Evolutionary conservation across 2,797 vertebrate genomes (phyloP).

Genomic region (Sebastes taczanowskii): DNA sequence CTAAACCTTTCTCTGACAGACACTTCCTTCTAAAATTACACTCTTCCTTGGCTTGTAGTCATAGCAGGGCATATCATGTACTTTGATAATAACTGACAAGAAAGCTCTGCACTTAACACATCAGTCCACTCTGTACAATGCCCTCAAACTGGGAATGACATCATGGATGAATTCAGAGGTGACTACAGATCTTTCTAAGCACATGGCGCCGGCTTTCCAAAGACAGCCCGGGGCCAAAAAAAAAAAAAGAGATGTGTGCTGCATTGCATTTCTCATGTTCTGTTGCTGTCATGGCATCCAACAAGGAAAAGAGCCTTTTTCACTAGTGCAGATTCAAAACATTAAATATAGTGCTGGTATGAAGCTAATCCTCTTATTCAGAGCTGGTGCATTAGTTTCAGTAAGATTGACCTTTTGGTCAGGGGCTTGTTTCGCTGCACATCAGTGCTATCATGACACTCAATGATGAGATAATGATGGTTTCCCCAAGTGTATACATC

Average conservation of each 20-base stretch:
- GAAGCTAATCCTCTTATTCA: background rate
- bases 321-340: background rate
- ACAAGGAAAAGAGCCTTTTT: background rate
- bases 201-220: background rate
- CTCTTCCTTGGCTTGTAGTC: slow-evolving; percentile 17
- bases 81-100: slow-evolving; percentile 4
- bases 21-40: slow-evolving; percentile 34
- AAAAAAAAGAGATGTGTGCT: background rate
- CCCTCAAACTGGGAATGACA: slow-evolving; percentile 35
- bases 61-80: slow-evolving; percentile 1
- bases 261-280: background rate
- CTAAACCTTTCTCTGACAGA: slow-evolving; percentile 33
- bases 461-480: background rate
- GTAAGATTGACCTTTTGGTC: background rate
- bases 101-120: slow-evolving; percentile 1
- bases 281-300: background rate
- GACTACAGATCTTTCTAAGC: slow-evolving; percentile 1
- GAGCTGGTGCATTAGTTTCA: background rate
- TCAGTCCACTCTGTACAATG: background rate
- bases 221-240: slow-evolving; percentile 14
- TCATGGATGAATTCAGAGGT: slow-evolving; percentile 29
- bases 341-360: background rate
- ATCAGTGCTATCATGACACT: background rate
- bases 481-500: background rate
- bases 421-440: background rate